These are phyloP conservation scores for Dendrolimus punctatus DNA, from an alignment of 1,140 invertebrate species.

Conservation along the genomic window DNA sequence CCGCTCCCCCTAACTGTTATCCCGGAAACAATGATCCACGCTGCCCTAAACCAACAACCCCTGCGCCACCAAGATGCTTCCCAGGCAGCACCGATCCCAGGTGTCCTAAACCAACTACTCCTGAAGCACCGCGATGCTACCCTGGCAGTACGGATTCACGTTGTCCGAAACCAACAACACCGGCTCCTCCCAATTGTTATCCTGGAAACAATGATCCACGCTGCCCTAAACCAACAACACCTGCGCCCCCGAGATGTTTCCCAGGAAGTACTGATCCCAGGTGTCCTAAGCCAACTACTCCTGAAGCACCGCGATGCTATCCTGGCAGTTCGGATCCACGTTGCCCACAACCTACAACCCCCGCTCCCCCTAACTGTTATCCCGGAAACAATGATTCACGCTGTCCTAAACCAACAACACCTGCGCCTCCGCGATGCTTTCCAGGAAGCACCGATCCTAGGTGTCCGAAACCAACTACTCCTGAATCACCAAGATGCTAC, in stretches of 20 bases:
- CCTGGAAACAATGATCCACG: conserved; percentile 51
- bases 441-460: conserved; percentile 64
- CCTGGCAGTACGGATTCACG: conserved; percentile 38
- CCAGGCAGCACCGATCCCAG: conserved; percentile 39
- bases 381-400: conserved; percentile 59
- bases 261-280: conserved; percentile 58
- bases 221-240: conserved; percentile 41
- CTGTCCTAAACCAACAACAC: conserved; percentile 43
- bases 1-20: conserved; percentile 15
- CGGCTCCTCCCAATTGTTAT: conserved; percentile 31
- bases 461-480: conserved; percentile 44
- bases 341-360: conserved; percentile 39
- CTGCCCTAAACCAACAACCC: conserved; percentile 19
- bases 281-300: conserved; percentile 41
- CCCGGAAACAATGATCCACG: conserved; percentile 6
- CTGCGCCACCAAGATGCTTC: conserved; percentile 30
- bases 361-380: conserved; percentile 26
- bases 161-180: conserved; percentile 28
- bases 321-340: conserved; percentile 62
- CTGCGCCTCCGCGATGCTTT: conserved; percentile 42
- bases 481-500: conserved; percentile 29
- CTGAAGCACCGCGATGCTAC: conserved; percentile 27
- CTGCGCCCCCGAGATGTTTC: conserved; percentile 39
- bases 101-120: conserved; percentile 28
- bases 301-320: neutral